Conservation (phyloP, 2,797 vertebrate species). For the Pelodytes ibericus region DNA sequence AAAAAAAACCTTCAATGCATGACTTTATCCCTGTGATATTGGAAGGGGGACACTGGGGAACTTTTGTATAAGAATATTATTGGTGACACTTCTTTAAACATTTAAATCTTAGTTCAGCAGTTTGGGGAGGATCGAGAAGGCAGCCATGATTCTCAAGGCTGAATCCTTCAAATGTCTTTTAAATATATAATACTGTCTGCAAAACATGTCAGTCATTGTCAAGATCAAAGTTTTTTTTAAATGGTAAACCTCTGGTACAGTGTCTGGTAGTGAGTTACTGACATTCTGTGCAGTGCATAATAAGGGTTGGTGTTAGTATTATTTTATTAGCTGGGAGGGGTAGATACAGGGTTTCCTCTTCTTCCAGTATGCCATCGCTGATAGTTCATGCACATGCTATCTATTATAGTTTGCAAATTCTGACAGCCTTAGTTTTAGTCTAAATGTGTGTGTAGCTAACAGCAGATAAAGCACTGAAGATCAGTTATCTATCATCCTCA, state of each 20-base stretch:
- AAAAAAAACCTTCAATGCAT: constrained; percentile 69
- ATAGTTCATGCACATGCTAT: no score
- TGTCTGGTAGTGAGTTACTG: constrained; percentile 64
- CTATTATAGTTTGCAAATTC: no score
- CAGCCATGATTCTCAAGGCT: constrained; percentile 72
- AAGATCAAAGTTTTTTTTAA: constrained; percentile 75
- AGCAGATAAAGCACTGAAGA: no score
- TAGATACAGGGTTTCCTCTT: no score
- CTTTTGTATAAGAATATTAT: constrained; percentile 70
- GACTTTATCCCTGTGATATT: constrained; percentile 69
- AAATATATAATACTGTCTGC: constrained; percentile 77
- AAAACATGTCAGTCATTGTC: constrained; percentile 74
- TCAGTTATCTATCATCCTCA: no score
- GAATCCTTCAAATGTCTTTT: constrained; percentile 70
- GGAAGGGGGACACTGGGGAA: constrained; percentile 65
- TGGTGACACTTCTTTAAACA: constrained; percentile 80
- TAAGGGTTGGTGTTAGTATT: constrained; percentile 48
- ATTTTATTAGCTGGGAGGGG: constrained; percentile 62
- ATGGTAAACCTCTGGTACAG: constrained; percentile 70
- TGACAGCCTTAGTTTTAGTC: no score
- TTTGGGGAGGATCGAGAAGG: constrained; percentile 68
- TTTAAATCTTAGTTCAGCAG: constrained; percentile 79
- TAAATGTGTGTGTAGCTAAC: no score
- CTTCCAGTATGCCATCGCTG: no score
- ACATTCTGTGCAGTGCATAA: constrained; percentile 58